Base-by-base conservation (phyloP, 2,113 vertebrate species). In the Rhinolophus sinicus region DNA sequence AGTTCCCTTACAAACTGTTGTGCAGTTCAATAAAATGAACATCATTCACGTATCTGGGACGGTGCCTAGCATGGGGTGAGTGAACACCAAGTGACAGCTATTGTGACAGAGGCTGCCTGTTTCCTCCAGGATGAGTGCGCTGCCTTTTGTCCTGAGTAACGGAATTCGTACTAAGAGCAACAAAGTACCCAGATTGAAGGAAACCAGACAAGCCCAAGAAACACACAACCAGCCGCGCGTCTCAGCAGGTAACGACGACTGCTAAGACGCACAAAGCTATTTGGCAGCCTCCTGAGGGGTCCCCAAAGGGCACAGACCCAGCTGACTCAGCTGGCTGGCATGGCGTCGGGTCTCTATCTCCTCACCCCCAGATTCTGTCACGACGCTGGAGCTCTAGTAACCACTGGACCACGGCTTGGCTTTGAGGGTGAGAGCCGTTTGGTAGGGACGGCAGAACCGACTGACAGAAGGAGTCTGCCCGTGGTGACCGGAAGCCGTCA, bases 311-410 rank as follows among this genome's bases (percentile, higher is more conserved):
- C 40, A n/a, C n/a, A 14, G 18, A 73, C 3, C 44, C 6, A 72
- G 35, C 9, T 35, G 50, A 33, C 22, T 60, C 26, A 44, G 1
- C 10, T 4, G 22, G 6, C 0, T 15, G 18, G 13, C 47, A 30
- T 62, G 11, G 5, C 9, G 10, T 67, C 11, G 54, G 11, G 4
- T 7, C 13, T 67, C 18, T 2, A 70, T 16, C 8, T 65, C 2
- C 78, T 89, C 13, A 8, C 40, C 22, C 9, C 70, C 44, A 40
- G 50, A 24, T 26, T 84, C 58, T n/a, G 14, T 65, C 50, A n/a
- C 1, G 35, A 24, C 6, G 24, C 52, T 7, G 52, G 44, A 4
- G 14, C 28, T 75, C 0, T 19, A 14, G 70, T 0, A 56, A 50
- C 16, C 40, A 56, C 40, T 28, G n/a, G 44, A 56, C 18, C 30